Evolutionary conservation across 2,888 invertebrate species (phyloP).

Genomic region (Prosopocoilus inquinatus): DNA sequence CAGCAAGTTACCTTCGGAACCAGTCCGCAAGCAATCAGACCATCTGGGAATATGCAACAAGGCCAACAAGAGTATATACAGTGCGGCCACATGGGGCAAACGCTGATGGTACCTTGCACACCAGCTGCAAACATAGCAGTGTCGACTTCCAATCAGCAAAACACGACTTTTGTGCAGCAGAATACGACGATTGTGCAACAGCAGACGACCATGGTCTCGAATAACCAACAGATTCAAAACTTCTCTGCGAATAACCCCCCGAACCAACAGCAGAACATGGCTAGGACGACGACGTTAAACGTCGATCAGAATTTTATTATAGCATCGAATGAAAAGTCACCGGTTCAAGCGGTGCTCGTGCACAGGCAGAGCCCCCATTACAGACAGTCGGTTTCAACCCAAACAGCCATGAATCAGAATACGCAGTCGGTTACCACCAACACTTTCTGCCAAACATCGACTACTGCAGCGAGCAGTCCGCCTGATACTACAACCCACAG

Average conservation of each 20-base stretch:
- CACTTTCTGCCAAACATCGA: conserved; percentile 50
- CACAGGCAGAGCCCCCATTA: conserved; percentile 40
- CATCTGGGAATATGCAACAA: conserved; percentile 44
- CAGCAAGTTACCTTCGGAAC: conserved; percentile 64
- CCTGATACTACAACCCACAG: conserved; percentile 86
- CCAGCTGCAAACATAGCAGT: conserved; percentile 59
- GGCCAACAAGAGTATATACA: conserved; percentile 71
- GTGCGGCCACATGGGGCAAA: conserved; percentile 68
- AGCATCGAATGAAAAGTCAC: conserved; percentile 46
- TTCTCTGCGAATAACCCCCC: conserved; percentile 41
- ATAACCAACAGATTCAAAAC: conserved; percentile 58
- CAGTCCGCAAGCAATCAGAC: conserved; percentile 54
- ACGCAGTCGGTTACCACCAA: conserved; percentile 50
- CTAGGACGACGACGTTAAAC: conserved; percentile 52
- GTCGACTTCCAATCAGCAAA: conserved; percentile 58
- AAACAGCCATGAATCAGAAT: conserved; percentile 62
- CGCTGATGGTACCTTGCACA: conserved; percentile 69
- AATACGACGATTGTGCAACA: conserved; percentile 84
- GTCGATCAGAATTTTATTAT: conserved; percentile 59
- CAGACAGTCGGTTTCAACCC: conserved; percentile 72
- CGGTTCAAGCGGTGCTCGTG: conserved; percentile 40
- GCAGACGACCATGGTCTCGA: conserved; percentile 74
- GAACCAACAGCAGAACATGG: conserved; percentile 40
- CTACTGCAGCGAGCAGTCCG: conserved; percentile 60
- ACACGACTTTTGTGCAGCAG: conserved; percentile 76